Base-by-base conservation (phyloP, 2,113 vertebrate genomes). In the Pseudorectes ferrugineus region DNA sequence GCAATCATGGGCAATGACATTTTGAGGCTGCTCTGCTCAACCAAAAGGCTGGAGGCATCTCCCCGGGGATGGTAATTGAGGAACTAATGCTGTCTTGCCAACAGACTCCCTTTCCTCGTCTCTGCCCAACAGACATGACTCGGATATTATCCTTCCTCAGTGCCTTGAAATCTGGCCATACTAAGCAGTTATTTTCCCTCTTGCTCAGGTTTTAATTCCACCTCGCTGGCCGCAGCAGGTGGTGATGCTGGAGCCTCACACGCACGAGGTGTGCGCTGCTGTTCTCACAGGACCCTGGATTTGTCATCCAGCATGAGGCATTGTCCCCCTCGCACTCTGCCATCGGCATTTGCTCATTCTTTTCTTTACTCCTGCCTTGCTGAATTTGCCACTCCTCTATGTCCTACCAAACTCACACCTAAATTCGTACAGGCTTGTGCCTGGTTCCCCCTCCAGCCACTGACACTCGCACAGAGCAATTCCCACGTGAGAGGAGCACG, bases 181-280 rank as follows among this genome's bases (percentile, higher is more conserved):
- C 61, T 68, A 28, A 92, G 29, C 11, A 77, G 48, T 65, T 24
- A 40, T 71, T 70, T 83, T 42, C 45, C 48, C 58, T 89, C 57
- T 42, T 72, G 42, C 57, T 59, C 57, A 70, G 85, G 75, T 89
- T 95, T 89, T 92, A 79, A 88, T 62, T 83, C 75, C 73, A 49
- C 63, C 83, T 94, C 40, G 48, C 80, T 80, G 89, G 87, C 86
- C 74, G 49, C 67, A 91, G 48, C 93, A 97, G 92, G 86, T n/a
- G 96, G 84, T 51, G 38, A 58, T 77, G 42, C 40, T 96, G 86
- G 80, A 80, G 45, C 45, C 20, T 11, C 19, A 21, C 45, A 21
- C 19, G 35, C 49, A 42, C 57, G 52, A 82, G 45, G 31, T 35
- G n/a, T 31, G 36, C 40, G 6, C 6, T 49, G 31, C n/a, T 42